Evolutionary conservation across 1,140 invertebrate genomes (phyloP).

Genomic region (Agrilus planipennis): DNA sequence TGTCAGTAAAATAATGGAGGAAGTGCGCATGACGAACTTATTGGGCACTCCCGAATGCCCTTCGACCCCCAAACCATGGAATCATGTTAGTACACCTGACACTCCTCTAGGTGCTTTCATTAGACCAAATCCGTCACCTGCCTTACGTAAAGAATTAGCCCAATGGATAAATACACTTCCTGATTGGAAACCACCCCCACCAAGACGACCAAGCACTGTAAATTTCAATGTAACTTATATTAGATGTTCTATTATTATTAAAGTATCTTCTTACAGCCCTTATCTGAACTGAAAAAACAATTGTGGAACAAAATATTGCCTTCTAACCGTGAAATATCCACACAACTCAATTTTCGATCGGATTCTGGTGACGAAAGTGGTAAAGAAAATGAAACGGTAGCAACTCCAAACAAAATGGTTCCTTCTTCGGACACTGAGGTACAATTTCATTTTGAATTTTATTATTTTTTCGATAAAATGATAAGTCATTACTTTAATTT

Average conservation of each 20-base stretch:
- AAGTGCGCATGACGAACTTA: conserved; percentile 19
- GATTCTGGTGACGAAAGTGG: conserved; percentile 2
- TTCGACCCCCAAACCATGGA: conserved; percentile 26
- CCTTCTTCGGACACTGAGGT: background rate
- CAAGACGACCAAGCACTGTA: conserved; percentile 37
- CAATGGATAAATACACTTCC: conserved; percentile 39
- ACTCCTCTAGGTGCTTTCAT: conserved; percentile 41
- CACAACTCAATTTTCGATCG: conserved; percentile 9
- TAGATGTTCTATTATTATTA: background rate
- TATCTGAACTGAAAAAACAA: conserved; percentile 38
- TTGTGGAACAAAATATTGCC: conserved; percentile 29
- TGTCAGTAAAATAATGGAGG: conserved; percentile 25
- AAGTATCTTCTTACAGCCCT: conserved; percentile 35
- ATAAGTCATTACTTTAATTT: conserved; percentile 1
- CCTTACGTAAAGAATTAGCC: conserved; percentile 36
- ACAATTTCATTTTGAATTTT: background rate
- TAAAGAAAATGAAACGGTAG: conserved; percentile 1
- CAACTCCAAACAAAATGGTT: background rate
- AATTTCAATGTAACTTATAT: conserved; percentile 12
- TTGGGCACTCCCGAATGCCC: conserved; percentile 14
- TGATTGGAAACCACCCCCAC: conserved; percentile 33
- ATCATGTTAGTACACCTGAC: conserved; percentile 38
- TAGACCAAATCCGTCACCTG: conserved; percentile 38
- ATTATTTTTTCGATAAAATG: conserved; percentile 1
- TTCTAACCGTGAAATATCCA: conserved; percentile 1